phyloP scores from a whole-genome alignment of 2,113 vertebrate genomes.

The Tragelaphus imberbis region DNA sequence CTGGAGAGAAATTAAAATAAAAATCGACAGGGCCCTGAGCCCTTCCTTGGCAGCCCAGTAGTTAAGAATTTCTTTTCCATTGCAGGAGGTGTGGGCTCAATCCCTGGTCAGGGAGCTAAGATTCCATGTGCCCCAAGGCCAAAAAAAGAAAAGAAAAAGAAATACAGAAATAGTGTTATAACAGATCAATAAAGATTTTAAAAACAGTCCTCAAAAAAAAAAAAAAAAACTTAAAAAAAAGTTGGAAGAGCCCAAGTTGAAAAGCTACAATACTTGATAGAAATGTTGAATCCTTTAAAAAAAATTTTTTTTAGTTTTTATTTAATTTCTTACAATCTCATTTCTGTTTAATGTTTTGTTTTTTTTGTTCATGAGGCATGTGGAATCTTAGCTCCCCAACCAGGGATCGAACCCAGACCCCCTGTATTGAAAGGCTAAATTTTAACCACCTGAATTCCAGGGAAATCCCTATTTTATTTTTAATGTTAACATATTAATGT shows the following conservation, averaged over 20 bases:
- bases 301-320: background rate
- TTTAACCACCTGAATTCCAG: background rate
- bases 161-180: background rate
- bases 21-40: background rate
- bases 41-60: background rate
- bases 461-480: background rate
- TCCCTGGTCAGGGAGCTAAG: background rate
- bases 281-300: background rate
- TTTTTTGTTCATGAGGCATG: background rate
- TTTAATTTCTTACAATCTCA: background rate
- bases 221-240: background rate
- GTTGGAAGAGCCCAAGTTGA: background rate
- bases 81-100: background rate
- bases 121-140: background rate
- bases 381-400: background rate
- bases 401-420: accelerated
- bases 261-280: background rate
- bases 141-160: background rate
- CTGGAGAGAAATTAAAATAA: background rate
- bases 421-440: background rate
- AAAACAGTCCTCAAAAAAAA: background rate
- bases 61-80: background rate
- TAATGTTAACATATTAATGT: background rate
- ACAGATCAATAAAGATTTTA: background rate
- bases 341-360: background rate